Evolutionary conservation across 2,888 invertebrate genomes (phyloP), one percentile per base, ranked within the genome.

Genomic region (Aproaerema taeniolella): DNA sequence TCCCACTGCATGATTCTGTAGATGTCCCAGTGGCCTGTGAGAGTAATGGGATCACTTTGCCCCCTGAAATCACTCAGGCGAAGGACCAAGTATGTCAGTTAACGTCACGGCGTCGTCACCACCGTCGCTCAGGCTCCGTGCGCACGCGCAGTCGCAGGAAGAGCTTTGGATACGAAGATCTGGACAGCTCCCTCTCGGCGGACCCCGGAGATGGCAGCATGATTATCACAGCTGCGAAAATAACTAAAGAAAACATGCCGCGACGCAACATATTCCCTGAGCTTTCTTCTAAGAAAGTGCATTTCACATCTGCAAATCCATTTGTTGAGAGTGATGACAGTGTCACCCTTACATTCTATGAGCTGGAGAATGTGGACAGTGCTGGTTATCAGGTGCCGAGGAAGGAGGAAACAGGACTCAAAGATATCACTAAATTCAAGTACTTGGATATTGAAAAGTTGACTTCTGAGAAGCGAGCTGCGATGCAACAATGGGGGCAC

Each of bases 141-240:
- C 70, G 75, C 14, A 35, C 62, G 2, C 63, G 68, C 10, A 53
- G 55, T 1, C 72, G 74, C 38, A 66, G 82, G 41, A 70, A 75
- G 59, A 80, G 70, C 47, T 76, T 60, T 16, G 74, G 66, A 1
- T 89, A 89, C 44, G 88, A 89, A 38, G 89, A 90, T 48, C 64
- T 89, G 16, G 88, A 89, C 57, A 89, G 89, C 47, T 89, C 90
- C 0, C 63, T 90, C 31, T 89, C 89, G 0, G 89, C 89, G 0
- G 89, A 89, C 45, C 61, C 83, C 2, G 89, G 89, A 0, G 89
- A 89, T 39, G 63, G 78, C 16, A 89, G 89, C 35, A 75, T 88
- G 29, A 63, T 88, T 9, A 68, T 88, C n/a, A 90, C 90, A 7
- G 87, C 89, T 0, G 74, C 74, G 2, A 89, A 87, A 53, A 63